Percentiles rank a stretch among this genome's conserved stretches.
Conservation (phyloP, 2,113 vertebrate genomes). For the Cricetomys ansorgei region DNA sequence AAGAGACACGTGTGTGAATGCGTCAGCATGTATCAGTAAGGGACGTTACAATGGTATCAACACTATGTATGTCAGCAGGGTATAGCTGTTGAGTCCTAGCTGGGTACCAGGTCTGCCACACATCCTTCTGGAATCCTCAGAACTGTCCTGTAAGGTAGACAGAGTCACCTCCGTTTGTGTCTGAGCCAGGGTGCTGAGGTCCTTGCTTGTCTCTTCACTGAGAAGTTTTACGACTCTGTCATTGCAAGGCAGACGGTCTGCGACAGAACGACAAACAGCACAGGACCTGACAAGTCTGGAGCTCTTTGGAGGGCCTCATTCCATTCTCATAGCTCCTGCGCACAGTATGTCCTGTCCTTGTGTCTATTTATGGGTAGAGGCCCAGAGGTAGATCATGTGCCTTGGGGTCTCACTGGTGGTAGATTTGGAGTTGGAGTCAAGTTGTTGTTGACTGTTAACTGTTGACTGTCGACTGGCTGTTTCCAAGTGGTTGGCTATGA, state of each 20-base stretch:
- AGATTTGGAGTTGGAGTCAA: neutral
- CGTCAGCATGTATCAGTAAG: neutral
- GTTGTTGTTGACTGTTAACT: too few relatives aligned
- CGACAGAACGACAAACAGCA: neutral
- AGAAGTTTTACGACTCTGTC: neutral
- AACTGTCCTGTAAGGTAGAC: neutral
- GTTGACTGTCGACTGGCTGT: too few relatives aligned
- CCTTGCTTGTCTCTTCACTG: neutral
- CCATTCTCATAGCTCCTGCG: neutral
- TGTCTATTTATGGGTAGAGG: neutral
- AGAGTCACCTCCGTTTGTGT: neutral
- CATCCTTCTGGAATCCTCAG: neutral
- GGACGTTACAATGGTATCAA: neutral
- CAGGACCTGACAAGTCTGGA: neutral
- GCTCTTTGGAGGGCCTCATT: neutral
- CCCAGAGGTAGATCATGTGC: neutral
- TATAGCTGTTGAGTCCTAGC: neutral
- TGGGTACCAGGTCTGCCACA: neutral
- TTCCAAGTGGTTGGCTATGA: neutral
- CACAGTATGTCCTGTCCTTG: neutral
- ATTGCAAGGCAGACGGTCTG: neutral
- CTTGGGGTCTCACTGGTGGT: neutral
- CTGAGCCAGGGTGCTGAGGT: neutral
- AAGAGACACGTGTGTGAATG: neutral
- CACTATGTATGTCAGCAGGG: neutral